Conservation (phyloP, 37 sponge, comb jelly and placozoan species). For the Oscarella lobularis region DNA sequence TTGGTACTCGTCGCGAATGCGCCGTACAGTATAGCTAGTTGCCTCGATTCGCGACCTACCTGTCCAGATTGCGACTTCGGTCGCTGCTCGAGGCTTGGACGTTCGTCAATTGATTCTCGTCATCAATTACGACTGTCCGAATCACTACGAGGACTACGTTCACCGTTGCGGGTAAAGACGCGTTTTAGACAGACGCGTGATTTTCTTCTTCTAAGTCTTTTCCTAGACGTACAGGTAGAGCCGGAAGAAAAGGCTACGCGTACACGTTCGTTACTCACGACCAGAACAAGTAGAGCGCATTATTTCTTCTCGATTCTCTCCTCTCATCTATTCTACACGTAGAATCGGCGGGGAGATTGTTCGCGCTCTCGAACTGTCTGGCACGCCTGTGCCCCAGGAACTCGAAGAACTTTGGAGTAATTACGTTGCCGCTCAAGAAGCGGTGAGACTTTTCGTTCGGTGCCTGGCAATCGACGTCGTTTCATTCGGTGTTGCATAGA, state of each 20-base stretch:
- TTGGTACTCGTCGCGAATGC: too few species aligned
- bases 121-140: slow-evolving; percentile 95
- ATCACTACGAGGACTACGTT: slow-evolving; percentile 99
- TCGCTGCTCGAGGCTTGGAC: slow-evolving; percentile 97
- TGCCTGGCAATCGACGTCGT: too few species aligned
- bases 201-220: neutral
- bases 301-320: too few species aligned
- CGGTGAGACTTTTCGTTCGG: slow-evolving; percentile 60
- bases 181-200: slow-evolving; percentile 1
- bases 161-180: slow-evolving; percentile 69
- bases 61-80: slow-evolving; percentile 69
- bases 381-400: slow-evolving; percentile 53
- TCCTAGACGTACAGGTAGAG: slow-evolving; percentile 76
- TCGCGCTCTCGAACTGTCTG: slow-evolving; percentile 81
- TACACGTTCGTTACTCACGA: slow-evolving; percentile 83
- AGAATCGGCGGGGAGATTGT: slow-evolving; percentile 72
- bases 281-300: too few species aligned
- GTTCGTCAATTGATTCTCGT: slow-evolving; percentile 86
- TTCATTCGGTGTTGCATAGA: slow-evolving; percentile 50
- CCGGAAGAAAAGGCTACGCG: slow-evolving; percentile 91
- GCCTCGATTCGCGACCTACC: too few species aligned
- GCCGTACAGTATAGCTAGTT: too few species aligned
- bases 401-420: slow-evolving; percentile 76
- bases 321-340: too few species aligned
- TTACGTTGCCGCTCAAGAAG: slow-evolving; percentile 49